Percentiles rank a stretch among this genome's conserved stretches.
Conservation (phyloP, 2,113 vertebrate species). For the Nansenia antarctica region DNA sequence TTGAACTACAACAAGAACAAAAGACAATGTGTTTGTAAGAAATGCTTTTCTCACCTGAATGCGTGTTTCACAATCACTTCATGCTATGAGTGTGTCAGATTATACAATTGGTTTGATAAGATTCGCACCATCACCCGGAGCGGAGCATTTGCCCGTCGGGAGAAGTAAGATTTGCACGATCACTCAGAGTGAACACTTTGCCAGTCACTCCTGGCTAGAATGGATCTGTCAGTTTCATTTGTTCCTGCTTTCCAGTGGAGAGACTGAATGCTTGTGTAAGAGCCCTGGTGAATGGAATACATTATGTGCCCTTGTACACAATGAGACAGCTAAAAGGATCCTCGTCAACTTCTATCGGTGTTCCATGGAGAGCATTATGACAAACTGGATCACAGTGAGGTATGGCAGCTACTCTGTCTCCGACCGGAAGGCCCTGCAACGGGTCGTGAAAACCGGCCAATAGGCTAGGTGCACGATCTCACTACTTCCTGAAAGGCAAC, state of each 20-base stretch:
- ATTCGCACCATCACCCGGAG: background rate
- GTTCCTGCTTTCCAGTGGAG: background rate
- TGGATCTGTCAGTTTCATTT: constrained; percentile 4
- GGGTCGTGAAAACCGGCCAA: no score
- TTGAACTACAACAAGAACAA: background rate
- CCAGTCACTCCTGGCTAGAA: background rate
- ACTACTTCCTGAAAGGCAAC: no score
- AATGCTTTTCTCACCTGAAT: background rate
- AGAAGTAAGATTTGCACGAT: background rate
- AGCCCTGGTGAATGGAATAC: constrained; percentile 17
- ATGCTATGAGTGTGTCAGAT: background rate
- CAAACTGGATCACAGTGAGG: no score
- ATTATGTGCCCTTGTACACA: constrained; percentile 30
- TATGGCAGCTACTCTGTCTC: no score
- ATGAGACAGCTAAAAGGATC: constrained; percentile 49
- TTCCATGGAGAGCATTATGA: no score
- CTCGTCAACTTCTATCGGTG: no score
- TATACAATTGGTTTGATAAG: background rate
- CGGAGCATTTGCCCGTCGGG: background rate
- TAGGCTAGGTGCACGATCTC: no score
- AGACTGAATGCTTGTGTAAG: constrained; percentile 6
- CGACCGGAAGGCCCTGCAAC: no score
- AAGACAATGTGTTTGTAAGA: background rate
- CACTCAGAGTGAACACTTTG: background rate
- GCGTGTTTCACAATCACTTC: background rate